Conservation (phyloP, 1,140 invertebrate species). For the Zaprionus camerounensis region DNA sequence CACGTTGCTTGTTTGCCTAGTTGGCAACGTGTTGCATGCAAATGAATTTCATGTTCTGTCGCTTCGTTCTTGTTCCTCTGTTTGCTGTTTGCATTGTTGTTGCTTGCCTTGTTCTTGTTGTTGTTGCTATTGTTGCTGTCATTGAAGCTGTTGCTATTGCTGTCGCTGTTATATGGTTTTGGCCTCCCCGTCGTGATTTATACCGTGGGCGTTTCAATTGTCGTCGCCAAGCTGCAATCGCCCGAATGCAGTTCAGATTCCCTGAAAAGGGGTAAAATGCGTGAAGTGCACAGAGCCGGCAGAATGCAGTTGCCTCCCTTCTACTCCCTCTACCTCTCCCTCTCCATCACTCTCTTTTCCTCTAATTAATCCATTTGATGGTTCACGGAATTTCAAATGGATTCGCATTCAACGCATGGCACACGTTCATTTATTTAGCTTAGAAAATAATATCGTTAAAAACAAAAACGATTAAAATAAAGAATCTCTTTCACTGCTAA, state of each 20-base stretch:
- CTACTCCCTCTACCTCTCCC: background rate
- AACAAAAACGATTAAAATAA: background rate
- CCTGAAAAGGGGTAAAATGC: background rate
- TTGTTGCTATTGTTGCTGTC: slow-evolving; percentile 2
- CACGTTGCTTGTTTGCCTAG: slow-evolving; percentile 47
- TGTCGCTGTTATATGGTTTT: slow-evolving; percentile 47
- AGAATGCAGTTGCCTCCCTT: background rate
- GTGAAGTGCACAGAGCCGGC: slow-evolving; percentile 6
- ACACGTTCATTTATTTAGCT: background rate
- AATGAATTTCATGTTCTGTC: slow-evolving; percentile 67
- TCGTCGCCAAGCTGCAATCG: slow-evolving; percentile 25
- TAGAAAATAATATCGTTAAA: background rate
- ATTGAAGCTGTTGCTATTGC: slow-evolving; percentile 26
- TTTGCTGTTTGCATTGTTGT: background rate
- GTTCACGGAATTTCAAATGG: slow-evolving; percentile 8
- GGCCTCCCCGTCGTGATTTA: slow-evolving; percentile 39
- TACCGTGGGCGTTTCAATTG: slow-evolving; percentile 42
- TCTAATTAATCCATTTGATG: slow-evolving; percentile 30
- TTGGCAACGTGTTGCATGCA: slow-evolving; percentile 77
- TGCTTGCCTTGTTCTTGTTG: background rate
- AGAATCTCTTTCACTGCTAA: background rate
- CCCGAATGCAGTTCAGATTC: slow-evolving; percentile 20
- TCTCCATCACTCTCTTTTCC: background rate
- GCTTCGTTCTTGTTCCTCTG: background rate
- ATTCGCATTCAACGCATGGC: background rate